Evolutionary conservation across 2,797 vertebrate species (phyloP).

Genomic region (Neosilurus hyrtlii): DNA sequence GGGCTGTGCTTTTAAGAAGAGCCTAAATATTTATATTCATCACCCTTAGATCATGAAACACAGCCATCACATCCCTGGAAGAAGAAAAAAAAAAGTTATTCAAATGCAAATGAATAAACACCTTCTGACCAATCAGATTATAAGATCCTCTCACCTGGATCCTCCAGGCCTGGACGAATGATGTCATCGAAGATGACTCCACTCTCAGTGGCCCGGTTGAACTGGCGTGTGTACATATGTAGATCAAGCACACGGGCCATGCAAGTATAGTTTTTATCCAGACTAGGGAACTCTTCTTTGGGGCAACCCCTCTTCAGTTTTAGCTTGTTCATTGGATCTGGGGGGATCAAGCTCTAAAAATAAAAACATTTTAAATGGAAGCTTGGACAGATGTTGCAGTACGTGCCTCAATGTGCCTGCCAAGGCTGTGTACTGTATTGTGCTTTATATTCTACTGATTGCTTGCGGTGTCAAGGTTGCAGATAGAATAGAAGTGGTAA

Average conservation of each 20-base stretch:
- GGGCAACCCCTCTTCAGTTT: slow-evolving; percentile 65
- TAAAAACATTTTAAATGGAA: slow-evolving; percentile 8
- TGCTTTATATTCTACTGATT: neutral
- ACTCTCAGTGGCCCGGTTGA: slow-evolving; percentile 67
- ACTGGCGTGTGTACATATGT: slow-evolving; percentile 71
- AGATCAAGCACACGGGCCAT: slow-evolving; percentile 69
- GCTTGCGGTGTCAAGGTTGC: neutral
- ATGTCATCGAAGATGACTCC: slow-evolving; percentile 75
- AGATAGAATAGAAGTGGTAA: slow-evolving; percentile 6
- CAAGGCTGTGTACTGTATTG: neutral
- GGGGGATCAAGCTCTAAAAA: slow-evolving; percentile 63
- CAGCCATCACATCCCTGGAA: neutral
- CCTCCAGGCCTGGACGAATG: slow-evolving; percentile 72
- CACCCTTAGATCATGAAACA: neutral
- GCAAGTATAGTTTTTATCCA: slow-evolving; percentile 64
- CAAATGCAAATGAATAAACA: neutral
- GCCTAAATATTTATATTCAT: too few species aligned
- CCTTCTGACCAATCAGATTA: neutral
- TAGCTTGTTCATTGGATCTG: slow-evolving; percentile 66
- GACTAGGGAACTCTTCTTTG: slow-evolving; percentile 73
- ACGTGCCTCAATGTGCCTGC: neutral
- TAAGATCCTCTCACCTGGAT: slow-evolving; percentile 63
- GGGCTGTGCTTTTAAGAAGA: too few species aligned
- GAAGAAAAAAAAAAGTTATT: too few species aligned
- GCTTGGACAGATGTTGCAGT: neutral